Evolutionary conservation across 1,140 invertebrate genomes (phyloP), one percentile per base, ranked within the genome.

Genomic region (Lasioglossum baleicum): DNA sequence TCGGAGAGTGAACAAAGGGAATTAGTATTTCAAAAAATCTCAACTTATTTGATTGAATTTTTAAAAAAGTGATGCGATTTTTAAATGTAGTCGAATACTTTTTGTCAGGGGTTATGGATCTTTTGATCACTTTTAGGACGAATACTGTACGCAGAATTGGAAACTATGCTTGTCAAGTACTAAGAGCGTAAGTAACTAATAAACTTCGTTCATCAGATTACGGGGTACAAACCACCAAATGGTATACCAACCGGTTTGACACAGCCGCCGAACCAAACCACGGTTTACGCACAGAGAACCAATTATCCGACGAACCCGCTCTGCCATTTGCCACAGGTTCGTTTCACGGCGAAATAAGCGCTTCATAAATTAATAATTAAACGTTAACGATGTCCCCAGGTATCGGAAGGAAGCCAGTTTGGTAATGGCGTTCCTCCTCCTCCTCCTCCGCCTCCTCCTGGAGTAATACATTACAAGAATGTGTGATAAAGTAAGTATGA

Each of bases 201-300:
- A 6, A 7, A 31, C 6, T 73, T 48, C 26, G 20, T 78, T 80
- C 74, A 66, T 75, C 69, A 93, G 91, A 87, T 92, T 31, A 85
- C 91, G 61, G 92, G 92, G 17, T 93, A 93, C 26, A 93, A 93
- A 70, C 83, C 91, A 20, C 86, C 90, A 0, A 93, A 92, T 51
- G 88, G 87, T 66, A 89, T 92, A 76, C 84, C 87, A 13, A 56
- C 92, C 11, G 91, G 91, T 20, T 83, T 92, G 15, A 85, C 89
- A 53, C 92, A 93, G 58, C 81, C 90, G 7, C 87, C 91, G 1
- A 92, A 91, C 83, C 92, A 92, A 64, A 75, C 92, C 20, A 83
- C 87, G 8, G 88, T 82, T 77, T 93, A 92, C 82, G 75, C 90
- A 48, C 92, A 93, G 64, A 85, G 91, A 82, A 83, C 85, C 40